Evolutionary conservation across 2,797 vertebrate genomes (phyloP), one percentile per base, ranked within the genome.

Genomic region (Spheniscus humboldti): DNA sequence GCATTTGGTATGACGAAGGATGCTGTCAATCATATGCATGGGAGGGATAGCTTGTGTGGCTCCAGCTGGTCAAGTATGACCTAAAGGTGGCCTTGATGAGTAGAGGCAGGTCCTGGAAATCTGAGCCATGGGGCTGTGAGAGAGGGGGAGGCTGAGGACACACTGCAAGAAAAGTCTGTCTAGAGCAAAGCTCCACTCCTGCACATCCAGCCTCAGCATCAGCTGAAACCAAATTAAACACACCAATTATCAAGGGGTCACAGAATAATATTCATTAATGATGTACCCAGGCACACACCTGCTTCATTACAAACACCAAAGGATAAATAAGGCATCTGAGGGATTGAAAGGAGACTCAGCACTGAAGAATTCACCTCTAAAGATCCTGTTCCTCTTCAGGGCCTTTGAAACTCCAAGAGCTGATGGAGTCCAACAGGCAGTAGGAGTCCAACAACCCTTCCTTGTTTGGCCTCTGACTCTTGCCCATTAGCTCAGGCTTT

Each of bases 41-140:
- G n/a, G 9, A 79, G 23, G 7, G 30, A 52, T 11, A 73, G 47
- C 10, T 48, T 0, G 0, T 35, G 39, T 73, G 53, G 47, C 12
- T 67, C 25, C 59, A 63, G 15, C 18, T 24, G 43, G 20, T 43
- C 37, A 52, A 74, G 43, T 37, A 23, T 89, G 86, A 69, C 13
- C 14, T 74, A 22, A 63, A 56, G 55, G 23, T 52, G 28, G 10
- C 31, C 20, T 56, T 37, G 17, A 31, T 52, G 23, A 52, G 55
- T 9, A 56, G 33, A 31, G 27, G 19, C 41, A 84, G 60, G 19
- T 67, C 55, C 25, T 35, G 33, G 55, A 28, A n/a, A 45, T 39
- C 18, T 75, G 30, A 80, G 18, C 23, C 63, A 33, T 63, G 62
- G 15, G 75, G 35, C 22, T 73, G 18, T 53, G 33, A 52, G 24